Evolutionary conservation across 2,888 invertebrate genomes (phyloP).

Genomic region (Platerodrilus igneus): DNA sequence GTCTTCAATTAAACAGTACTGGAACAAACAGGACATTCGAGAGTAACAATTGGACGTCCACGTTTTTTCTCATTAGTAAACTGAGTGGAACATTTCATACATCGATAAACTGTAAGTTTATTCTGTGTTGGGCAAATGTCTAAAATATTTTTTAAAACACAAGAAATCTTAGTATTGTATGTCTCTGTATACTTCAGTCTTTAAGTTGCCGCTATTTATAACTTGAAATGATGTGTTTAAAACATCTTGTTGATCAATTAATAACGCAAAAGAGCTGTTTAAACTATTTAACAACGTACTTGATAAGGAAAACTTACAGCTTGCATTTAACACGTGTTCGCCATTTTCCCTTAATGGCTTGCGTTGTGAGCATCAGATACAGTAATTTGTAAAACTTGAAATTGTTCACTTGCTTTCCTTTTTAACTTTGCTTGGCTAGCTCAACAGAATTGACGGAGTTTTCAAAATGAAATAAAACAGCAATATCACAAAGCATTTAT

Average conservation of each 20-base stretch:
- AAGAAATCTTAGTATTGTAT: too few relatives aligned
- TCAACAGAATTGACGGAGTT: too few relatives aligned
- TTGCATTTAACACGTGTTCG: slow-evolving; percentile 55
- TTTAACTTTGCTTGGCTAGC: too few relatives aligned
- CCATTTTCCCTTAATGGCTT: slow-evolving; percentile 57
- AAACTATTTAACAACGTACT: slow-evolving; percentile 53
- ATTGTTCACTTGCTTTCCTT: too few relatives aligned
- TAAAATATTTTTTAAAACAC: too few relatives aligned
- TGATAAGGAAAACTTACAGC: slow-evolving; percentile 56
- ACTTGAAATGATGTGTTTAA: slow-evolving; percentile 53
- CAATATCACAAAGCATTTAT: too few relatives aligned
- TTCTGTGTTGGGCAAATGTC: slow-evolving; percentile 42
- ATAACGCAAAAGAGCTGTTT: slow-evolving; percentile 53
- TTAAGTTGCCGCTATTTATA: slow-evolving; percentile 52
- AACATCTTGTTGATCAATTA: slow-evolving; percentile 49
- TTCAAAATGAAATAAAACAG: too few relatives aligned
- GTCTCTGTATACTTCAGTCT: slow-evolving; percentile 53
- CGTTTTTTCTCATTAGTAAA: slow-evolving; percentile 52
- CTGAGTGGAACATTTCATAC: slow-evolving; percentile 60
- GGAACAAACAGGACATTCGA: slow-evolving; percentile 56
- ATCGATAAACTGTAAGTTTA: slow-evolving; percentile 52
- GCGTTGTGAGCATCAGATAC: too few relatives aligned
- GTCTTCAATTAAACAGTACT: slow-evolving; percentile 55
- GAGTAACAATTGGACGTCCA: slow-evolving; percentile 17
- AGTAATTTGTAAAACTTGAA: too few relatives aligned